Evolutionary conservation across 2,113 vertebrate species (phyloP), one percentile per base, ranked within the genome.

Genomic region (Colaptes auratus): DNA sequence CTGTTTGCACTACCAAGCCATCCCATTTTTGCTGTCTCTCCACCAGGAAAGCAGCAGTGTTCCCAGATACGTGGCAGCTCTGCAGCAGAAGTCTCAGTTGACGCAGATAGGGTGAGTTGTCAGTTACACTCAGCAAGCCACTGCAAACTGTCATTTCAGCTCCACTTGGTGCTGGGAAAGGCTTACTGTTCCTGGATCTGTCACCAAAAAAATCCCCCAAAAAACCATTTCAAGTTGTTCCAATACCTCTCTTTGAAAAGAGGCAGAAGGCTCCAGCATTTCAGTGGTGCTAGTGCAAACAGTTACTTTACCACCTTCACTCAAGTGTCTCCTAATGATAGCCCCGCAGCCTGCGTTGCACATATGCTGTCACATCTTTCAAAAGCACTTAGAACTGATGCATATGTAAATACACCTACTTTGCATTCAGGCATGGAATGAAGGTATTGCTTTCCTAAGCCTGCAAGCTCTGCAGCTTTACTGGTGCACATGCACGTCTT

Each of bases 161-260:
- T 28, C 70, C 7, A 20, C 70, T 63, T 20, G 20, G 35, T 70
- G 67, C 75, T 82, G 74, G 52, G 79, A 89, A 89, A 82, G 67
- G 84, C 58, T 95, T 91, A 91, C 91, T 90, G 5, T 75, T 89
- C 71, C 89, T 95, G 95, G 92, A 85, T 56, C 63, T 52, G 67
- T 59, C 87, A 89, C 71, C 14, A 44, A 15, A 44, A 44, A 44
- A 44, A 16, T 39, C 39, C 39, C 10, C 39, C 10, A 86, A 55
- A 71, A 90, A 30, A n/a, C n/a, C 60, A 30, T 58, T 76, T 73
- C 74, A 76, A 55, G 50, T 50, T 50, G n/a, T 72, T 53, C 14
- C 36, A 70, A 25, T 6, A 46, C 76, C 33, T 50, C 52, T n/a
- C 71, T 74, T 73, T 35, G 81, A 55, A 74, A 59, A 84, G 42